Evolutionary conservation across 2,888 invertebrate genomes (phyloP).

Genomic region (Thera britannica): DNA sequence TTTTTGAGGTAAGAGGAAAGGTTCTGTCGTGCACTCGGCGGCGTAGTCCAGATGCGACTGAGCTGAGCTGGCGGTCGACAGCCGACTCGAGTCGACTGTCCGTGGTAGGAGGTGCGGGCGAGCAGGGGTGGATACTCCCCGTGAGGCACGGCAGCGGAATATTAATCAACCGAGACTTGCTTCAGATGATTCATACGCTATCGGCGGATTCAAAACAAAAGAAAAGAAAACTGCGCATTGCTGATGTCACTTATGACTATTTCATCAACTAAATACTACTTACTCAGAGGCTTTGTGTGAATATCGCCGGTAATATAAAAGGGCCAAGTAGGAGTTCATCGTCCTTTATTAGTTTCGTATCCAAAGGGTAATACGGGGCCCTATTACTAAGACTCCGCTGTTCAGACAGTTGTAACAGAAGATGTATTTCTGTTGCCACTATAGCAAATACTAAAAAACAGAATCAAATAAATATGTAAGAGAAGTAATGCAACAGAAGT

Average conservation of each 20-base stretch:
- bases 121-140: constrained; percentile 58
- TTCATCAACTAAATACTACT: background rate
- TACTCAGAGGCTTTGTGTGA: constrained; percentile 7
- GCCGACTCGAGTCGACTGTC: constrained; percentile 27
- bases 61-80: background rate
- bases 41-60: constrained; percentile 71
- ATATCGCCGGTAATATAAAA: no score
- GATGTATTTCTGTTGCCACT: no score
- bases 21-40: constrained; percentile 60
- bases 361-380: no score
- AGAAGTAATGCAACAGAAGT: no score
- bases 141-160: constrained; percentile 48
- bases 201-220: constrained; percentile 40
- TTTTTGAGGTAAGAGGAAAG: constrained; percentile 54
- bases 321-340: no score
- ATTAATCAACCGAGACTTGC: constrained; percentile 47
- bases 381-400: no score
- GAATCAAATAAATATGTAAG: no score
- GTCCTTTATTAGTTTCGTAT: no score
- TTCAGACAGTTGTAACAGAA: no score
- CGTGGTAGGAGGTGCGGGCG: constrained; percentile 28
- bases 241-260: constrained; percentile 30
- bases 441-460: no score
- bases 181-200: constrained; percentile 59
- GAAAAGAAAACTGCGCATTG: constrained; percentile 31